A percentile compares a stretch with the other conserved stretches of the same genome.
These are phyloP conservation scores for Natator depressus DNA, from an alignment of 2,113 vertebrate species.

Conservation along the genomic window DNA sequence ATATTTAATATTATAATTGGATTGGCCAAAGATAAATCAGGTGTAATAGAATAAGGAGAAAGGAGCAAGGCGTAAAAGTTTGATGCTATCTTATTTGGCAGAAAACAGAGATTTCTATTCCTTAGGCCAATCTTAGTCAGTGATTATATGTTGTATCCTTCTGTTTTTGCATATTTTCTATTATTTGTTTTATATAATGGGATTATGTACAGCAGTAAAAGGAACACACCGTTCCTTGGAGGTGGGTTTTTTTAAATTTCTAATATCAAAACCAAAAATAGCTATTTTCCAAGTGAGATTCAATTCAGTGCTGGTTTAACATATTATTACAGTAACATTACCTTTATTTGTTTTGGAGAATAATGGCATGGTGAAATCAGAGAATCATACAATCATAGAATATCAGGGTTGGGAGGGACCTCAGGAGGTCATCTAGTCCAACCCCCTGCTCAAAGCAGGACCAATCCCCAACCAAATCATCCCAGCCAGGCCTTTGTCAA, in stretches of 20 bases:
- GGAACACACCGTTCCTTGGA: not conserved
- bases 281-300: slow-evolving; percentile 13
- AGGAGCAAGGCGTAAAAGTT: slow-evolving; percentile 24
- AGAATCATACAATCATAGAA: too few species aligned
- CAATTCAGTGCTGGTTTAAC: not conserved
- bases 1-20: slow-evolving; percentile 38
- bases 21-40: slow-evolving; percentile 61
- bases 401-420: too few species aligned
- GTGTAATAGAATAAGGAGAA: not conserved
- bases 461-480: too few species aligned
- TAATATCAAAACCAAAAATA: slow-evolving; percentile 10
- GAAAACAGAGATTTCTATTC: not conserved
- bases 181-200: slow-evolving; percentile 19
- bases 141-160: slow-evolving; percentile 39
- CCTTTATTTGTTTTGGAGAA: slow-evolving; percentile 28
- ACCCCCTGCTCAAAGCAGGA: too few species aligned
- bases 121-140: not conserved
- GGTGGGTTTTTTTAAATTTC: not conserved
- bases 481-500: too few species aligned
- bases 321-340: not conserved
- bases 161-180: not conserved
- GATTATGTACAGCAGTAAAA: slow-evolving; percentile 13
- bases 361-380: not conserved
- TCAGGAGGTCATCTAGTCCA: too few species aligned
- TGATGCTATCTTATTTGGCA: slow-evolving; percentile 49